phyloP scores from a whole-genome alignment of 2,888 invertebrate species.

The Mythimna pallens region DNA sequence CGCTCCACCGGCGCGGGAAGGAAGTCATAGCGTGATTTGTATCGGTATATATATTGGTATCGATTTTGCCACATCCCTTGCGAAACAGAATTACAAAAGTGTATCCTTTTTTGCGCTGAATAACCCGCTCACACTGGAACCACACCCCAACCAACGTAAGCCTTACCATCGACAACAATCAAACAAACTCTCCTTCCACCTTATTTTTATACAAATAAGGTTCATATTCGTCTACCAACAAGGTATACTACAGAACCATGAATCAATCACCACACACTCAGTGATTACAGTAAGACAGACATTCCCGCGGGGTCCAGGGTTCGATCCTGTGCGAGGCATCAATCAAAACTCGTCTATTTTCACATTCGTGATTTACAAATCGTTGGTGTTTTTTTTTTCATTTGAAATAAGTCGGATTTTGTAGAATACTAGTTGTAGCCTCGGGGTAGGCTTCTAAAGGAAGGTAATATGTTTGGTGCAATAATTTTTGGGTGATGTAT shows the following conservation, averaged over 20 bases:
- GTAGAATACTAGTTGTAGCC: slow-evolving; percentile 53
- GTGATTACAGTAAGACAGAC: slow-evolving; percentile 70
- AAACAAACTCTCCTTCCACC: not conserved
- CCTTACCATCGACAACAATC: slow-evolving; percentile 25
- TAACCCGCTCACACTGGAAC: slow-evolving; percentile 45
- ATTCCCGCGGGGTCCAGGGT: slow-evolving; percentile 71
- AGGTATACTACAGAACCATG: slow-evolving; percentile 51
- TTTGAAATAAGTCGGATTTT: slow-evolving; percentile 47
- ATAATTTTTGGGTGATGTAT: slow-evolving; percentile 47
- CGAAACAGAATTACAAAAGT: not conserved
- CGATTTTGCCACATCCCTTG: too few species aligned
- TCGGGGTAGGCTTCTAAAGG: slow-evolving; percentile 38
- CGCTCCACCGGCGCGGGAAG: too few species aligned
- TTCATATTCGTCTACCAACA: slow-evolving; percentile 23
- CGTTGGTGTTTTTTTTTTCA: slow-evolving; percentile 40
- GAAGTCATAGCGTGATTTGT: too few species aligned
- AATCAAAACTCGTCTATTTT: slow-evolving; percentile 82
- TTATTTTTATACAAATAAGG: slow-evolving; percentile 31
- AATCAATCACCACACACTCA: slow-evolving; percentile 72
- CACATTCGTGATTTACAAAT: slow-evolving; percentile 67
- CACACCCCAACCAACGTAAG: slow-evolving; percentile 29
- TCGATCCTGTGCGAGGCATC: slow-evolving; percentile 77
- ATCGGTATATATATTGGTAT: too few species aligned
- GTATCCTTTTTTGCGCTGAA: not conserved
- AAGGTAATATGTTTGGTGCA: slow-evolving; percentile 16